phyloP scores from a whole-genome alignment of 2,113 vertebrate genomes.

The Myodes glareolus region DNA sequence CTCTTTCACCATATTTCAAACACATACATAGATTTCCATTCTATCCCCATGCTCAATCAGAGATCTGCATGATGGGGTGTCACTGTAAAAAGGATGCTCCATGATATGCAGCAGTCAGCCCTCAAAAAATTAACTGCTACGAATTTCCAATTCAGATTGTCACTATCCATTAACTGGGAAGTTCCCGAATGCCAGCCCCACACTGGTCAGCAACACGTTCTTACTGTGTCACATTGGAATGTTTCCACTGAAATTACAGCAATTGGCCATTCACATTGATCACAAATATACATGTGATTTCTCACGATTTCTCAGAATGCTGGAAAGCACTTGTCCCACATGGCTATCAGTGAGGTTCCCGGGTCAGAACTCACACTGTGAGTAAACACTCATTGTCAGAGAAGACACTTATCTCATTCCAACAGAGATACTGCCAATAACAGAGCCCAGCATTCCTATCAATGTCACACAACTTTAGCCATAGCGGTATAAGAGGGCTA shows the following conservation, averaged over 20 bases:
- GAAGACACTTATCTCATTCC: constrained; percentile 1
- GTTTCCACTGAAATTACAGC: constrained; percentile 62
- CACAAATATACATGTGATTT: constrained; percentile 4
- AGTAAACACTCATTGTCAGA: constrained; percentile 45
- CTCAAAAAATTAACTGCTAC: background rate
- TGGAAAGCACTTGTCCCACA: background rate
- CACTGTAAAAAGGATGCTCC: background rate
- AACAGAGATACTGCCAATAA: constrained; percentile 56
- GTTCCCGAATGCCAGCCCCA: constrained; percentile 54
- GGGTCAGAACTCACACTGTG: constrained; percentile 24
- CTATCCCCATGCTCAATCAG: background rate
- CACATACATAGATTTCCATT: constrained; percentile 11
- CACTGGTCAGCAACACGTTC: constrained; percentile 30
- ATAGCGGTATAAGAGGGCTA: background rate
- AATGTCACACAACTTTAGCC: background rate
- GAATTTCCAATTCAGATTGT: constrained; percentile 8
- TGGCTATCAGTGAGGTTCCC: constrained; percentile 16
- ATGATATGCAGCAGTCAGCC: background rate
- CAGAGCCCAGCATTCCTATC: background rate
- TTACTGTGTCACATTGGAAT: constrained; percentile 54
- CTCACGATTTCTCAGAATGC: constrained; percentile 31
- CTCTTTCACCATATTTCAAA: background rate
- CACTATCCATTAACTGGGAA: constrained; percentile 46
- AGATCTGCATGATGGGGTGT: background rate
- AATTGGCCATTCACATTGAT: constrained; percentile 64